Conservation (phyloP, 1,140 invertebrate species). For the Dufourea novaeangliae region DNA sequence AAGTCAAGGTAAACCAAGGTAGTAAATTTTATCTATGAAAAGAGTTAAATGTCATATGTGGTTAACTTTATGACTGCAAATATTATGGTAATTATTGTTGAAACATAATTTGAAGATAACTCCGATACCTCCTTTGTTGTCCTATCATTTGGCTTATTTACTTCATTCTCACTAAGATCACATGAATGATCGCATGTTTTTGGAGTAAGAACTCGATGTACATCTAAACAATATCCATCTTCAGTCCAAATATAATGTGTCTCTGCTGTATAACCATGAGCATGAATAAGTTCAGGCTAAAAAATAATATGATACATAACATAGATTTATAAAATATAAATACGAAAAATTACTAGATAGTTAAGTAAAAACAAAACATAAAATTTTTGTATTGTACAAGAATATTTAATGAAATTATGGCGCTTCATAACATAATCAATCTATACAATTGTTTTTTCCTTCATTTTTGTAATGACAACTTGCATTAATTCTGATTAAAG, state of each 20-base stretch:
- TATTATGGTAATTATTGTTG: not conserved
- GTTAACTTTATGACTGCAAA: no score
- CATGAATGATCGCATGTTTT: not conserved
- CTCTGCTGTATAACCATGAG: constrained; percentile 85
- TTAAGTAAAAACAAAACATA: no score
- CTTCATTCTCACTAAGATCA: not conserved
- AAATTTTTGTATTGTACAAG: no score
- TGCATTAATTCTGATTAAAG: not conserved
- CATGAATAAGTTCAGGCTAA: constrained; percentile 81
- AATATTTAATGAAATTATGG: no score
- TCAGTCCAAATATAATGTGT: constrained; percentile 85
- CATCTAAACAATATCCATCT: constrained; percentile 87
- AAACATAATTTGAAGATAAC: not conserved
- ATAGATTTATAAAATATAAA: no score
- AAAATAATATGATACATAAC: no score
- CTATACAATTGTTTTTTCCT: no score
- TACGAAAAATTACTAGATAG: no score
- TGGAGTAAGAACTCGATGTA: constrained; percentile 84
- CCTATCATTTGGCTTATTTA: not conserved
- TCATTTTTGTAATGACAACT: not conserved
- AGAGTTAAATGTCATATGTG: not conserved
- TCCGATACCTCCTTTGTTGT: not conserved
- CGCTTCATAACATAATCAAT: no score
- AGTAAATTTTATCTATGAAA: no score
- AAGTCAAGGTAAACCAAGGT: not conserved